These are phyloP conservation scores for Eilema griseolum DNA, from an alignment of 2,888 invertebrate species.

Conservation along the genomic window DNA sequence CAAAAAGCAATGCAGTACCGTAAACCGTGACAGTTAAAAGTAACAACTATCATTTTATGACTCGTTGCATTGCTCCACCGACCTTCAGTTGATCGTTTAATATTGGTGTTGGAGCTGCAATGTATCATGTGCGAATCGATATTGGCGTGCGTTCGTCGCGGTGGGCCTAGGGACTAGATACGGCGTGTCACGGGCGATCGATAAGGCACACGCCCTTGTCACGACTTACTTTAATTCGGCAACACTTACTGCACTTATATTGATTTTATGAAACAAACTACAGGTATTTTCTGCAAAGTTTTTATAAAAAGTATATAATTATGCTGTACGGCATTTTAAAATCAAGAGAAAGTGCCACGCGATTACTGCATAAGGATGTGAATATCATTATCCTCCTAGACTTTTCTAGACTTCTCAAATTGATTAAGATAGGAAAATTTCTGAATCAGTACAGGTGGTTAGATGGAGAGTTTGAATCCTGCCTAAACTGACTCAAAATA, in stretches of 20 bases:
- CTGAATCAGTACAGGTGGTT: too few relatives aligned
- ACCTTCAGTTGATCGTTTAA: constrained; percentile 26
- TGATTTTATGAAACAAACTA: background rate
- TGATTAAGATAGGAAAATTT: too few relatives aligned
- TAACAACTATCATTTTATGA: background rate
- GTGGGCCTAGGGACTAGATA: constrained; percentile 56
- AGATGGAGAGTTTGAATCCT: too few relatives aligned
- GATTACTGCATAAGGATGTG: too few relatives aligned
- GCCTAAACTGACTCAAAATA: too few relatives aligned
- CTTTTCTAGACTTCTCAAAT: too few relatives aligned
- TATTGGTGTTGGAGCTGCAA: constrained; percentile 21
- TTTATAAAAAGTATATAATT: too few relatives aligned
- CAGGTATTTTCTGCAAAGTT: too few relatives aligned
- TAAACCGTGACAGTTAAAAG: background rate
- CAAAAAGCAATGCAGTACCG: constrained; percentile 21
- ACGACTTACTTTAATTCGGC: constrained; percentile 42
- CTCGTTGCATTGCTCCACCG: constrained; percentile 27
- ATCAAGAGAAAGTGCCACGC: too few relatives aligned
- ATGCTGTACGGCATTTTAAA: too few relatives aligned
- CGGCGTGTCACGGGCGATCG: constrained; percentile 67
- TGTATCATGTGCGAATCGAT: constrained; percentile 27
- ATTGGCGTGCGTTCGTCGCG: constrained; percentile 27
- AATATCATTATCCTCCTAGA: too few relatives aligned
- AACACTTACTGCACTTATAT: constrained; percentile 25
- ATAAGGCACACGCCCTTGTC: constrained; percentile 59